Base-by-base conservation (phyloP, 2,797 vertebrate species). In the Sebastiscus tertius region DNA sequence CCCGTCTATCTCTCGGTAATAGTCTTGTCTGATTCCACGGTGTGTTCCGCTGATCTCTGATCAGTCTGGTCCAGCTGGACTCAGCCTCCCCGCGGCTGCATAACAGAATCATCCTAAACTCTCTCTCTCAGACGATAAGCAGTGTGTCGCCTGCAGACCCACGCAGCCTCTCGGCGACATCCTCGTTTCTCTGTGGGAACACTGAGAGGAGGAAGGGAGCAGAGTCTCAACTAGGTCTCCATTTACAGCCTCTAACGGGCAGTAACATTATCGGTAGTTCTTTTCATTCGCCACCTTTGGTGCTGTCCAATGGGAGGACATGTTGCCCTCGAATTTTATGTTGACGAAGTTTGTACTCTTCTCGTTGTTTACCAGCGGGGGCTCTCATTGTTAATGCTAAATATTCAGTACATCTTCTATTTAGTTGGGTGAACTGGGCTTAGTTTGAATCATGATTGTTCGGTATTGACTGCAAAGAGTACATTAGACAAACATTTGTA, bases 41-140 rank as follows among this genome's bases (percentile, higher is more conserved):
- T 85, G 92, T 84, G 91, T 89, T 84, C 78, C 4, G 34, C 89
- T 88, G 90, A 85, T 92, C 81, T 88, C 76, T 70, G 90, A 90
- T 89, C 91, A 85, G 75, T 79, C 69, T 52, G 83, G 75, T 89
- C 85, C 87, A 89, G 83, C 86, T 85, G 86, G 86, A 88, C 80
- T 86, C 81, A 68, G 88, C 72, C 79, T 84, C 83, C 93, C 88
- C 5, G 75, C 52, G 34, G 91, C 87, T 82, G 62, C 75, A 60
- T 75, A 76, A 78, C 90, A 75, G 79, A 87, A 87, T 88, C 87
- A 66, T 81, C 83, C 82, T 77, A 59, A 82, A 87, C 58, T 75
- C 83, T 83, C 70, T 83, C 70, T 83, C 73, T 77, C 68, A 69
- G 83, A 65, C 63, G 56, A 86, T 89, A 89, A 92, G 91, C 87